These are phyloP conservation scores for Cynopterus brachyotis DNA, from an alignment of 2,113 vertebrate species.

Conservation along the genomic window DNA sequence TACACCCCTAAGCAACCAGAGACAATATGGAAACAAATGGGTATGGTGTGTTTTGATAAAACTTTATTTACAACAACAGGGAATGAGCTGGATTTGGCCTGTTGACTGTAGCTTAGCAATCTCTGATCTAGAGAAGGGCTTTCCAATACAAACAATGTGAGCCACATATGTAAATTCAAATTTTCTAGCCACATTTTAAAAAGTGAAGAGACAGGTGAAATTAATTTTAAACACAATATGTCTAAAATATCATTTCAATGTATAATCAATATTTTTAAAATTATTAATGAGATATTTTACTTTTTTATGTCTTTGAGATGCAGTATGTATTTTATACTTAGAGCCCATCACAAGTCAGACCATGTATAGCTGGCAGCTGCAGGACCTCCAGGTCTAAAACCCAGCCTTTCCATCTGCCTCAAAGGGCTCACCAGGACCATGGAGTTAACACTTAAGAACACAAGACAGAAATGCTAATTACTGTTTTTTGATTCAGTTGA, in stretches of 20 bases:
- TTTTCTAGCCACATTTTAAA: not conserved
- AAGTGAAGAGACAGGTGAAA: not conserved
- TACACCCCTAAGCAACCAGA: not conserved
- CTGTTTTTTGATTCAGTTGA: not conserved
- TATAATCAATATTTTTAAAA: not conserved
- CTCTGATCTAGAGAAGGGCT: not conserved
- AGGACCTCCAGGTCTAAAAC: not conserved
- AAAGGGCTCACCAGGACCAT: not conserved
- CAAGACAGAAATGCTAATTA: not conserved
- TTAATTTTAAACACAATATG: slow-evolving; percentile 8
- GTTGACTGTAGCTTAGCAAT: not conserved
- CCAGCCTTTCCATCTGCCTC: not conserved
- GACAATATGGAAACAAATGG: not conserved
- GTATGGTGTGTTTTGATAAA: not conserved
- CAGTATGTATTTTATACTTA: not conserved
- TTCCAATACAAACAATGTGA: not conserved
- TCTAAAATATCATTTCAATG: not conserved
- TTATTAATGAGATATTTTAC: not conserved
- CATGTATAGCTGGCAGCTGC: not conserved
- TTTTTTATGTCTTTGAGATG: not conserved
- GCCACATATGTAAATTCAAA: not conserved
- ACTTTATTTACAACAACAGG: slow-evolving; percentile 20
- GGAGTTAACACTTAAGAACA: not conserved
- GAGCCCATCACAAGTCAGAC: not conserved
- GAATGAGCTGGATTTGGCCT: not conserved